Evolutionary conservation across 2,888 invertebrate species (phyloP).

Genomic region (Branchipolynoe longqiensis): DNA sequence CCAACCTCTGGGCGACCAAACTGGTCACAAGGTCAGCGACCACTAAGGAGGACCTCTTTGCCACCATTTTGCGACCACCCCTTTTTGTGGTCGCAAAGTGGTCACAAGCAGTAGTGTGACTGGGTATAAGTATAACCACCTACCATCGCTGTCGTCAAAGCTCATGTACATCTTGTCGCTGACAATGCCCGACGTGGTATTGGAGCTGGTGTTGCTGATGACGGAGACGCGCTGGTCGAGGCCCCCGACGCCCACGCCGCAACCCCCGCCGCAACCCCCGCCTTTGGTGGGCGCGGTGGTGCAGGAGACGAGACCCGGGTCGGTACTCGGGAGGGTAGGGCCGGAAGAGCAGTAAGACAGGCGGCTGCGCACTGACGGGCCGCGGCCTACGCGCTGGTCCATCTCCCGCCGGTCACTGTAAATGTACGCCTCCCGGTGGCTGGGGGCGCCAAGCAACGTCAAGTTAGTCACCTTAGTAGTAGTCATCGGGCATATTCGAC

Average conservation of each 20-base stretch:
- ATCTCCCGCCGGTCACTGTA: conserved; percentile 83
- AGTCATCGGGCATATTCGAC: too few relatives aligned
- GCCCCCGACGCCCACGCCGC: conserved; percentile 36
- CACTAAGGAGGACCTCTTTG: too few relatives aligned
- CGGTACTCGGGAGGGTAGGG: neutral
- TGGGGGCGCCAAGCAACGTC: too few relatives aligned
- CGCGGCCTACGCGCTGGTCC: conserved; percentile 75
- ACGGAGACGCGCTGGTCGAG: conserved; percentile 85
- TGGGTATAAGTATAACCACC: too few relatives aligned
- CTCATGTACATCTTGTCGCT: conserved; percentile 85
- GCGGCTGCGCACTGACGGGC: conserved; percentile 62
- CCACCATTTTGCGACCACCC: too few relatives aligned
- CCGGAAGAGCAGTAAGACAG: neutral
- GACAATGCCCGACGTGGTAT: conserved; percentile 97
- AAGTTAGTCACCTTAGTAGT: too few relatives aligned
- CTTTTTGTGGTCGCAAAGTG: too few relatives aligned
- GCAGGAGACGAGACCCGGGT: too few relatives aligned
- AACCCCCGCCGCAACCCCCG: neutral
- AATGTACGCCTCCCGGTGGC: conserved; percentile 88
- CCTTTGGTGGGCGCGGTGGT: neutral
- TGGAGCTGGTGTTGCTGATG: conserved; percentile 96
- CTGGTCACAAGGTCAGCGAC: too few relatives aligned
- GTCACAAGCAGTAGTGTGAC: too few relatives aligned
- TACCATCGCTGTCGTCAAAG: conserved; percentile 66
- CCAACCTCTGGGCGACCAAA: too few relatives aligned